Conservation (phyloP, 2,113 vertebrate species). For the Sylvicapra grimmia region DNA sequence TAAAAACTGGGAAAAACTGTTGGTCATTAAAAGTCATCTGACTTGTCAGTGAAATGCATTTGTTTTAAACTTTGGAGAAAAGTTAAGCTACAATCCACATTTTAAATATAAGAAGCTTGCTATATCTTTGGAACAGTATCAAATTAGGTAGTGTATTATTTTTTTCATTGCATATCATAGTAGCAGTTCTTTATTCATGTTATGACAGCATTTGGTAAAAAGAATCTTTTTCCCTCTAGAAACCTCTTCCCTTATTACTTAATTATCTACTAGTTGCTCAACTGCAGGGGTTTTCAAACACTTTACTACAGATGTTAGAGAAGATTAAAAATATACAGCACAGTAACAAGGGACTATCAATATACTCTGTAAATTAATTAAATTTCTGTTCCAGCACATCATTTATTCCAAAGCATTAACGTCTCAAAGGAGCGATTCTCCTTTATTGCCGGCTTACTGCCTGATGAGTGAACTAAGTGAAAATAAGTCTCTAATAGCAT, state of each 20-base stretch:
- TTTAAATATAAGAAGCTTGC: conserved; percentile 5
- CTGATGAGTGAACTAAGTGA: conserved; percentile 97
- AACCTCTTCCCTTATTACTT: conserved; percentile 85
- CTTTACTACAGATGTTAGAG: conserved; percentile 96
- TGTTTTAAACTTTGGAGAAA: conserved; percentile 23
- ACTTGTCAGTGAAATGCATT: not conserved
- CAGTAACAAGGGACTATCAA: conserved; percentile 99
- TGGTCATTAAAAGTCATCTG: not conserved
- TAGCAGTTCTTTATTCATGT: conserved; percentile 71
- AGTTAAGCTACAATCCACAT: not conserved
- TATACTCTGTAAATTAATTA: conserved; percentile 99
- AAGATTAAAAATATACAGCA: conserved; percentile 98
- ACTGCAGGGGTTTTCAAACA: conserved; percentile 86
- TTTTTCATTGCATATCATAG: conserved; percentile 68
- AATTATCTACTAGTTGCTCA: conserved; percentile 88
- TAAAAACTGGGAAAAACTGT: not conserved
- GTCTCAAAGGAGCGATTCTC: conserved; percentile 97
- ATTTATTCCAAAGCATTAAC: conserved; percentile 97
- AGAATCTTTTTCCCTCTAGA: conserved; percentile 79
- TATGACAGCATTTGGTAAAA: conserved; percentile 76
- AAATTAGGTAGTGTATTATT: conserved; percentile 50
- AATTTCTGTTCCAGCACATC: conserved; percentile 98
- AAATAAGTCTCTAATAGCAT: conserved; percentile 98
- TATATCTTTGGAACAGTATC: conserved; percentile 12
- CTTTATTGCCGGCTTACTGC: conserved; percentile 97